A percentile compares a stretch with the other conserved stretches of the same genome.
Evolutionary conservation across 2,888 invertebrate genomes (phyloP).

Genomic region (Sphaerophoria taeniata): DNA sequence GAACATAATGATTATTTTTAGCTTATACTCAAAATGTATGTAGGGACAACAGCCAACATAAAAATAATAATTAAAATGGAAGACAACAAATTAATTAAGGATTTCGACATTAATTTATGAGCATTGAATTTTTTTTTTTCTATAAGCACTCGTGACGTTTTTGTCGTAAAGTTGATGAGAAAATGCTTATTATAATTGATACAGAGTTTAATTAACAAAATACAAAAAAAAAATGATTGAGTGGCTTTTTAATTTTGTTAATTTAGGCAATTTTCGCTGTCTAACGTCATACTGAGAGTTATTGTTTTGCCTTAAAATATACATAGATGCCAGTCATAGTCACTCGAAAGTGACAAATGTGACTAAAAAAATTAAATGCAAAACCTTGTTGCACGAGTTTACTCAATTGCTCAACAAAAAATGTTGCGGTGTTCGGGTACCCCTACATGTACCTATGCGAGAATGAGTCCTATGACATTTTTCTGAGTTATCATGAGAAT

Average conservation of each 20-base stretch:
- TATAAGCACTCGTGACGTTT: constrained; percentile 15
- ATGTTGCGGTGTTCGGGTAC: no score
- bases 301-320: no score
- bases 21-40: constrained; percentile 13
- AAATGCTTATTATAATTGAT: constrained; percentile 16
- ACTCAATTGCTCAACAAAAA: no score
- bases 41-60: constrained; percentile 8
- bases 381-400: no score
- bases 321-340: no score
- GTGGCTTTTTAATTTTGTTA: neutral
- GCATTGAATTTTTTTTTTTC: constrained; percentile 13
- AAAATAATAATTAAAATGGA: constrained; percentile 58
- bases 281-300: neutral
- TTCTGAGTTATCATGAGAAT: no score
- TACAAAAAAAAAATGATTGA: neutral
- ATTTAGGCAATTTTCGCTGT: neutral
- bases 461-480: no score
- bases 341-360: no score
- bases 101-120: constrained; percentile 24
- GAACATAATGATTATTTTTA: constrained; percentile 45
- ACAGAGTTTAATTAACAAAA: constrained; percentile 18
- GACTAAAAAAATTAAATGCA: no score
- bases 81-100: constrained; percentile 54
- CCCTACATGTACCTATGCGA: no score
- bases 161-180: neutral